Evolutionary conservation across 2,797 vertebrate species (phyloP).

Genomic region (Diplodus sargus): DNA sequence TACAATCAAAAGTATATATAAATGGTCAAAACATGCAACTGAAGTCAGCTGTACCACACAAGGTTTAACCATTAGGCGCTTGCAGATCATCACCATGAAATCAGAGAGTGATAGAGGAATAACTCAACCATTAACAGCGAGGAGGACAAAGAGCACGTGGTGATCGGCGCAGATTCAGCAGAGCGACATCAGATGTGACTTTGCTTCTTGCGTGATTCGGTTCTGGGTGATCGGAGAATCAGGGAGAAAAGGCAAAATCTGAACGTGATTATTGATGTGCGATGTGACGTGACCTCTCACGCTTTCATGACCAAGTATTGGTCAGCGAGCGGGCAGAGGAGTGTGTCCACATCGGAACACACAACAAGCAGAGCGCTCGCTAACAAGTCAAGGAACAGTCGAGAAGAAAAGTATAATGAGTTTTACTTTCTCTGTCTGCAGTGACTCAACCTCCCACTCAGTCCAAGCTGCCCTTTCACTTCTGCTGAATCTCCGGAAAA

Average conservation of each 20-base stretch:
- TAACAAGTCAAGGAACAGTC: conserved; percentile 31
- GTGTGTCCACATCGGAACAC: conserved; percentile 1
- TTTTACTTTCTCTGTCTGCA: conserved; percentile 20
- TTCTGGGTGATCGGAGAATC: neutral
- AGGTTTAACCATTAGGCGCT: neutral
- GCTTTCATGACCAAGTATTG: neutral
- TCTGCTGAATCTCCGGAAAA: conserved; percentile 21
- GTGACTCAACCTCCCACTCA: conserved; percentile 53
- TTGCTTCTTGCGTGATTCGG: neutral
- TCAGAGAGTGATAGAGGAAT: too few species aligned
- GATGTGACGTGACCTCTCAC: too few species aligned
- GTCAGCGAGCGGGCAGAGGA: neutral
- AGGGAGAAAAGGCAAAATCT: neutral
- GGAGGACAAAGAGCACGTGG: neutral
- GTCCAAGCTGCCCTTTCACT: conserved; percentile 60
- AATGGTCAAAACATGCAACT: neutral
- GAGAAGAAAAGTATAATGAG: conserved; percentile 31
- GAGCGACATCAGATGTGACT: neutral
- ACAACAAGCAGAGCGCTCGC: conserved; percentile 3
- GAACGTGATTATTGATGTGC: neutral
- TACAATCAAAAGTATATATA: neutral
- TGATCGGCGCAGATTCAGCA: neutral
- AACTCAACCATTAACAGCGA: too few species aligned
- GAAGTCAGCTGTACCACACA: neutral
- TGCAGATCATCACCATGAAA: neutral